Percentiles rank a stretch among this genome's conserved stretches.
These are phyloP conservation scores for Megaceryle alcyon DNA, from an alignment of 2,797 vertebrate genomes.

Conservation along the genomic window DNA sequence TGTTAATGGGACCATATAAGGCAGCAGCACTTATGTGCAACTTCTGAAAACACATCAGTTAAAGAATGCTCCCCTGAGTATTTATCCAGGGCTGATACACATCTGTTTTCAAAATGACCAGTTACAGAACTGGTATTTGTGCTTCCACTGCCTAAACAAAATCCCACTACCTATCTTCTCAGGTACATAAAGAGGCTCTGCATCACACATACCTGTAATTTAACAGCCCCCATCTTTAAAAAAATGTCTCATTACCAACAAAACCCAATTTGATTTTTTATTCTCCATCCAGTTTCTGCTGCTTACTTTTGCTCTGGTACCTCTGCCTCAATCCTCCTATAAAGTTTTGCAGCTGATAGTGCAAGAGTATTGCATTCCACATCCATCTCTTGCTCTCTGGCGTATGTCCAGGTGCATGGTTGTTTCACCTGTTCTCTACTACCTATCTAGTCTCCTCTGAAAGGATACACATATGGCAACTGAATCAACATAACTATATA, in stretches of 20 bases:
- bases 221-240: neutral
- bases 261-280: neutral
- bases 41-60: neutral
- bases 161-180: neutral
- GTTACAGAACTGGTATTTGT: neutral
- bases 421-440: neutral
- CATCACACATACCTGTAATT: neutral
- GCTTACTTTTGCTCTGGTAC: neutral
- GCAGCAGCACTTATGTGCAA: neutral
- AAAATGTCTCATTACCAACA: neutral
- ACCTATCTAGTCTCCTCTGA: neutral
- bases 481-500: neutral
- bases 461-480: neutral
- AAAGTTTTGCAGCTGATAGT: neutral
- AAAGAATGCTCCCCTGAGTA: neutral
- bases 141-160: neutral
- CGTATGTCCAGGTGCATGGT: rapidly evolving
- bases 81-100: neutral
- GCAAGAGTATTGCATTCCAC: neutral
- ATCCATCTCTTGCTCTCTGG: neutral
- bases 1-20: neutral
- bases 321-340: neutral
- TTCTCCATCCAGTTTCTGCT: neutral
- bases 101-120: neutral
- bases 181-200: neutral